Evolutionary conservation across 2,888 invertebrate species (phyloP), one percentile per base, ranked within the genome.

Genomic region (Labia minor): DNA sequence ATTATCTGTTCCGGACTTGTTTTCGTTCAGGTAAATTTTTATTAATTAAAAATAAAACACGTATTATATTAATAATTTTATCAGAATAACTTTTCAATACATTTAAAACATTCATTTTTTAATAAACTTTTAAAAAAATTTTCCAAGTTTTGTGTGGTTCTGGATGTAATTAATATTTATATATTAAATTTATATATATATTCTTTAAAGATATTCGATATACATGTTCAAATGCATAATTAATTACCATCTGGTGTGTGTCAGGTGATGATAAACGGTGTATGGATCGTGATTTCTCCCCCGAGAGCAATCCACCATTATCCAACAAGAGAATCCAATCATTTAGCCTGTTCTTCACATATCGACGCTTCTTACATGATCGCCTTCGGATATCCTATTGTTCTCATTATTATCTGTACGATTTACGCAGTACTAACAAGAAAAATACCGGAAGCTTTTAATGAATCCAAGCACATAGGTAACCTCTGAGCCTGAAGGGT

Each of bases 371-470:
- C 92, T 49, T 95, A 95, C 75, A 93, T 95, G 85, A 91, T 95
- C 73, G 92, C 92, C 20, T 96, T 97, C 80, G 89, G 88, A 73
- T 95, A 95, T 80, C 95, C 95, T 18, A 94, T 95, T 73, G 81
- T 94, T 69, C 82, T 95, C 65, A 93, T 95, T 73, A 82, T 94
- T 16, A 83, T 94, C 68, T 98, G 98, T 78, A 99, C 98, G 0
- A 86, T 98, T 14, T 98, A 99, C 76, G 98, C 98, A 0, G 88
- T 96, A 0, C 85, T 95, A 63, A 96, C 95, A 0, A 83, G 98
- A 71, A 98, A 98, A 81, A 92, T 98, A 70, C 99, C 98, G 0
- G 98, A 98, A 78, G 96, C 96, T 61, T 99, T 98, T 78, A 98
- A 99, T 78, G 98, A 96, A 80, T 95, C 95, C 74, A 95, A 95